A percentile compares a stretch with the other conserved stretches of the same genome.
These are phyloP conservation scores for Oedothorax gibbosus DNA, from an alignment of 1,140 invertebrate species.

Conservation along the genomic window DNA sequence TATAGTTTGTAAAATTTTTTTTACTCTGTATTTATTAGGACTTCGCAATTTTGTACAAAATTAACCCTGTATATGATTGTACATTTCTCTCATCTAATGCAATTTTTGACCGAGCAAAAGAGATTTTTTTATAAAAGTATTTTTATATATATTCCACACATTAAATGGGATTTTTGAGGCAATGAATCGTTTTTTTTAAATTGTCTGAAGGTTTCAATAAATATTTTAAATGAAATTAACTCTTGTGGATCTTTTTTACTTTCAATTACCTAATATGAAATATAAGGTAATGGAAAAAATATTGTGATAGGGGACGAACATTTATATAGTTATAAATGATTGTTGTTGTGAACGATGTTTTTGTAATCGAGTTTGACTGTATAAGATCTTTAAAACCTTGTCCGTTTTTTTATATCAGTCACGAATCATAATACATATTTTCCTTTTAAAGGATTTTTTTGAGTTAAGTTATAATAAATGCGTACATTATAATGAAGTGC, in stretches of 20 bases:
- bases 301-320: no score
- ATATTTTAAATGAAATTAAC: constrained; percentile 27
- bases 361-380: no score
- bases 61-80: constrained; percentile 25
- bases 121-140: constrained; percentile 26
- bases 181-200: constrained; percentile 18
- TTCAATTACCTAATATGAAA: no score
- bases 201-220: constrained; percentile 27
- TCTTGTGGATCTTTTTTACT: not conserved
- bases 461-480: no score
- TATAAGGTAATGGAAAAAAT: no score
- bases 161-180: constrained; percentile 32
- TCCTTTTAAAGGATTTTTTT: no score
- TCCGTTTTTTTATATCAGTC: no score
- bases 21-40: not conserved
- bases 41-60: not conserved
- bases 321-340: no score
- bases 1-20: constrained; percentile 6
- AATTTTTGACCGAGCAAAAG: constrained; percentile 17
- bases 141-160: constrained; percentile 20
- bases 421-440: no score
- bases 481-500: no score
- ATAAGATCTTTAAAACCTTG: no score
- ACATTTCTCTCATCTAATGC: constrained; percentile 21
- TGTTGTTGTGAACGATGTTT: no score